Conservation (phyloP, 1,140 invertebrate species). For the Metaphire vulgaris region DNA sequence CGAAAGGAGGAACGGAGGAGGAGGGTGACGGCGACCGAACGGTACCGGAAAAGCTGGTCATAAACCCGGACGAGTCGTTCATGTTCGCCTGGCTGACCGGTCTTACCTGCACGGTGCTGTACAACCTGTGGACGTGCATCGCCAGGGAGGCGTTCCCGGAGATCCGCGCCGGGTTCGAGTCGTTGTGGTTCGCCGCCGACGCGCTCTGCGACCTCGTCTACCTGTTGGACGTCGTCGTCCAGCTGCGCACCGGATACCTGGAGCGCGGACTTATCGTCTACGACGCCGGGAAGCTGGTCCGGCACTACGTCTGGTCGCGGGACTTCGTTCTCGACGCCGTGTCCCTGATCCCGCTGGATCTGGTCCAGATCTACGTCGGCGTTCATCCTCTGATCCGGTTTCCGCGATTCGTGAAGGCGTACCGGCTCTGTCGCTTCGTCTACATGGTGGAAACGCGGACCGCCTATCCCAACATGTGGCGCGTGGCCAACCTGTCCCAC, state of each 20-base stretch:
- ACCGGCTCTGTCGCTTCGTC: conserved; percentile 83
- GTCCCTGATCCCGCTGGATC: conserved; percentile 75
- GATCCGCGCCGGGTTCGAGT: conserved; percentile 50
- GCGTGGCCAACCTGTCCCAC: conserved; percentile 90
- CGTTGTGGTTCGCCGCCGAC: conserved; percentile 74
- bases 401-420: conserved; percentile 63
- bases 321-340: conserved; percentile 78
- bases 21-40: conserved; percentile 52
- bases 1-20: conserved; percentile 35
- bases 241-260: conserved; percentile 88
- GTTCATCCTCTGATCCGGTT: conserved; percentile 52
- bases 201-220: conserved; percentile 77
- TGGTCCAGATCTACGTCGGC: conserved; percentile 61
- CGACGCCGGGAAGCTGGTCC: conserved; percentile 77
- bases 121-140: conserved; percentile 92
- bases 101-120: conserved; percentile 78
- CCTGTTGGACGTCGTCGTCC: conserved; percentile 76
- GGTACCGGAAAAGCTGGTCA: conserved; percentile 56
- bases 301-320: conserved; percentile 77
- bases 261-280: conserved; percentile 91
- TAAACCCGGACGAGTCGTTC: conserved; percentile 90
- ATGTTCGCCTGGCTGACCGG: conserved; percentile 91
- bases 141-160: conserved; percentile 89
- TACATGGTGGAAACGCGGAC: conserved; percentile 92
- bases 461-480: conserved; percentile 89